These are phyloP conservation scores for Chloroceryle inda DNA, from an alignment of 2,797 vertebrate species.

Conservation along the genomic window DNA sequence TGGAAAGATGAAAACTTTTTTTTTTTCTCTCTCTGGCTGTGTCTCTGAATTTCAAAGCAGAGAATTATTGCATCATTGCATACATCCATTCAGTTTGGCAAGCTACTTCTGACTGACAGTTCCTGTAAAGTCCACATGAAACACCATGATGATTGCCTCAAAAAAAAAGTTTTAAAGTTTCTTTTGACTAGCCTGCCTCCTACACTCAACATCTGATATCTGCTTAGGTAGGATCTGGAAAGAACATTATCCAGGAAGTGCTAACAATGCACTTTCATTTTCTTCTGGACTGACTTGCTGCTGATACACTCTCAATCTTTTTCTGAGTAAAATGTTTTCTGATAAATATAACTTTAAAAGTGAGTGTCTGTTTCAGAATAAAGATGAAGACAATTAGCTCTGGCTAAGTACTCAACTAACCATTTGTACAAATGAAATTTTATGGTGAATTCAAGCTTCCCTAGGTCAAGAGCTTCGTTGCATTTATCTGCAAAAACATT, in stretches of 20 bases:
- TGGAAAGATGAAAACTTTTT: background rate
- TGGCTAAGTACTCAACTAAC: background rate
- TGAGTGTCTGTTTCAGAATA: background rate
- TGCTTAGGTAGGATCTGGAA: slow-evolving; percentile 33
- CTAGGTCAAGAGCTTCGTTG: background rate
- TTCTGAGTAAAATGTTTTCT: slow-evolving; percentile 14
- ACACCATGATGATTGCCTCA: background rate
- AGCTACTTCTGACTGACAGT: slow-evolving; percentile 1
- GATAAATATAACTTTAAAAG: background rate
- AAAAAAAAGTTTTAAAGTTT: background rate
- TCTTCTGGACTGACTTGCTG: background rate
- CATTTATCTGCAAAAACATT: background rate
- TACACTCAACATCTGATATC: slow-evolving; percentile 13
- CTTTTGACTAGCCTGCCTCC: background rate
- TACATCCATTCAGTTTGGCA: background rate
- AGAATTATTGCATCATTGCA: background rate
- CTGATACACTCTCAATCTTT: background rate
- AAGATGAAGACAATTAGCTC: background rate
- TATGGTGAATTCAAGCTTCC: background rate
- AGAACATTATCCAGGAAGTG: slow-evolving; percentile 29
- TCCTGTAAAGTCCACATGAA: background rate
- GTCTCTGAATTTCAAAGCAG: background rate
- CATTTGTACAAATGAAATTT: background rate
- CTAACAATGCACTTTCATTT: slow-evolving; percentile 42
- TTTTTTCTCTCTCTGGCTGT: background rate